These are phyloP conservation scores for Mythimna impura DNA, from an alignment of 2,888 invertebrate genomes.

Conservation along the genomic window DNA sequence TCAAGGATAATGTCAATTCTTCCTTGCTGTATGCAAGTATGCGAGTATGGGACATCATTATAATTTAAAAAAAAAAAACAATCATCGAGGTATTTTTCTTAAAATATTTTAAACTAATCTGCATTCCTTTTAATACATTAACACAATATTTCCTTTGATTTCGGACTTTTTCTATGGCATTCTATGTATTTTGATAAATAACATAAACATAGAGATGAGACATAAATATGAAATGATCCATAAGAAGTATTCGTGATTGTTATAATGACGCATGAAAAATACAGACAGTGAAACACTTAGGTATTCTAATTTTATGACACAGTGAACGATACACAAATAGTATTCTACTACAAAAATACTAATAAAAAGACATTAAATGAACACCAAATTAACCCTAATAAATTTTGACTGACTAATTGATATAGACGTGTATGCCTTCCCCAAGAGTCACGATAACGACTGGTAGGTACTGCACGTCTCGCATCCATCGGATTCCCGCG, in stretches of 20 bases:
- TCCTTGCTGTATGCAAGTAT: neutral
- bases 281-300: slow-evolving; percentile 22
- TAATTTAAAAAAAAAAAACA: too few relatives aligned
- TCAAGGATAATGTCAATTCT: neutral
- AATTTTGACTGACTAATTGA: too few relatives aligned
- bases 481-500: too few relatives aligned
- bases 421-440: too few relatives aligned
- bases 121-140: neutral
- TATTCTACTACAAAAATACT: neutral
- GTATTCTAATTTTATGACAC: slow-evolving; percentile 14
- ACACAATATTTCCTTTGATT: neutral
- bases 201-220: slow-evolving; percentile 38
- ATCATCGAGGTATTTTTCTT: neutral
- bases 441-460: too few relatives aligned
- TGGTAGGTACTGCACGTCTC: too few relatives aligned
- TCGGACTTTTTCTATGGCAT: slow-evolving; percentile 41
- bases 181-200: slow-evolving; percentile 18
- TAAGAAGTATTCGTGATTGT: slow-evolving; percentile 19
- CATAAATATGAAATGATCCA: slow-evolving; percentile 19
- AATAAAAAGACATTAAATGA: neutral
- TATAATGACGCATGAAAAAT: slow-evolving; percentile 38
- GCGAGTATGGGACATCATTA: too few relatives aligned
- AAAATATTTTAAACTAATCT: neutral
- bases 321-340: neutral
- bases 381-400: neutral